A percentile compares a stretch with the other conserved stretches of the same genome.
These are phyloP conservation scores for Falco biarmicus DNA, from an alignment of 2,797 vertebrate species.

Conservation along the genomic window DNA sequence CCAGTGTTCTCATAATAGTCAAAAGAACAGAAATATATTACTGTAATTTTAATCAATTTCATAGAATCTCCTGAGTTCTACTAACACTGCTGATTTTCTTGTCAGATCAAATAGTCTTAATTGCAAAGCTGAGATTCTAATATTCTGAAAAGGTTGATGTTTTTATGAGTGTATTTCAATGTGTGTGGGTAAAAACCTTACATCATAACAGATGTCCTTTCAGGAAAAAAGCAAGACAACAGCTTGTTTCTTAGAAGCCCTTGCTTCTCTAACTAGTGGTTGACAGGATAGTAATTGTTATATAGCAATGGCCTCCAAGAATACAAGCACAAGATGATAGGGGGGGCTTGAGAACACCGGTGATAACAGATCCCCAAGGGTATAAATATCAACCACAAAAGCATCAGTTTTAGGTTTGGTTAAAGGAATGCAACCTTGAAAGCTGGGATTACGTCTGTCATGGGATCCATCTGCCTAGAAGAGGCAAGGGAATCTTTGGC, in stretches of 20 bases:
- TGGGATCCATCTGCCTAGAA: no score
- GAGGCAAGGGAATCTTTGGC: no score
- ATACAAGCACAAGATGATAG: neutral
- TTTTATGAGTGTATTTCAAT: neutral
- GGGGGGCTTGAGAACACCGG: neutral
- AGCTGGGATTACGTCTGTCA: neutral
- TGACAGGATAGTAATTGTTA: neutral
- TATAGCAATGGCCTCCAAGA: neutral
- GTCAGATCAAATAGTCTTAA: neutral
- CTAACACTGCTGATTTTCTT: neutral
- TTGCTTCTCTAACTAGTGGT: neutral
- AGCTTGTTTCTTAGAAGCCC: neutral
- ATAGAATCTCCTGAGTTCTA: neutral
- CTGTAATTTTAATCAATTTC: neutral
- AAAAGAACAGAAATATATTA: neutral
- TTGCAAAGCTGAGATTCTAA: neutral
- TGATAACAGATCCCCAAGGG: neutral
- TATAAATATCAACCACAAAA: neutral
- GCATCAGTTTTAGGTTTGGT: neutral
- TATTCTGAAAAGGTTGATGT: neutral
- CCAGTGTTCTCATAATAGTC: neutral
- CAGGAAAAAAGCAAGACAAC: neutral
- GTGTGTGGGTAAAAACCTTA: neutral
- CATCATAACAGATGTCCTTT: neutral
- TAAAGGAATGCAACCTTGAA: neutral